A percentile compares a stretch with the other conserved stretches of the same genome.
phyloP scores from a whole-genome alignment of 2,888 invertebrate species.

The Cremastobaeus sp. region DNA sequence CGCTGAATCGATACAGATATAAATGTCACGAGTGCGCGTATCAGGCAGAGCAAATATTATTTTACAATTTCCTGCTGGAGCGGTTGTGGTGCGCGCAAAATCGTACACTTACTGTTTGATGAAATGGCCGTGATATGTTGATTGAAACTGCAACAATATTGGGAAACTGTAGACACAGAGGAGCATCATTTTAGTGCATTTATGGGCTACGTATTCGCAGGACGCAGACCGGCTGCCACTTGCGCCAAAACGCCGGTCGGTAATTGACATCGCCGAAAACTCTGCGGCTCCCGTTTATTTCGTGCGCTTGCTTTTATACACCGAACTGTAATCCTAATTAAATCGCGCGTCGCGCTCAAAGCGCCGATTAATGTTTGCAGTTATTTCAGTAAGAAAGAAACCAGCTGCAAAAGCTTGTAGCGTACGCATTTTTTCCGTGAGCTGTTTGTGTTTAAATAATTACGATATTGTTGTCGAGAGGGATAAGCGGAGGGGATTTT shows the following conservation, averaged over 20 bases:
- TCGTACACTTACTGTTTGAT: conserved; percentile 51
- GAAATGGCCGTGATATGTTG: conserved; percentile 52
- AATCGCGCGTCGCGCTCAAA: conserved; percentile 33
- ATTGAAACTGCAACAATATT: conserved; percentile 56
- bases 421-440: too few species aligned
- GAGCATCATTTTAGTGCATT: conserved; percentile 49
- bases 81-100: conserved; percentile 18
- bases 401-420: too few species aligned
- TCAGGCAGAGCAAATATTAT: conserved; percentile 52
- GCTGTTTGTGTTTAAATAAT: too few species aligned
- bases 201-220: conserved; percentile 21
- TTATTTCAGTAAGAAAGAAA: conserved; percentile 9
- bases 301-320: conserved; percentile 27
- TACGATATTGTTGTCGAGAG: too few species aligned
- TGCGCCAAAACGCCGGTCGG: conserved; percentile 26
- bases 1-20: too few species aligned
- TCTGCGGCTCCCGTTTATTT: conserved; percentile 24
- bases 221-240: conserved; percentile 20
- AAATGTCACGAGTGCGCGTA: too few species aligned
- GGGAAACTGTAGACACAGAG: conserved; percentile 45
- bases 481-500: too few species aligned
- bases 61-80: conserved; percentile 46
- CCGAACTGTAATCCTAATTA: conserved; percentile 36
- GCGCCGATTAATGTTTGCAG: conserved; percentile 32
- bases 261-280: conserved; percentile 45